Evolutionary conservation across 37 sponge, comb jelly and placozoan species (phyloP).

Genomic region (Eunapius fragilis): DNA sequence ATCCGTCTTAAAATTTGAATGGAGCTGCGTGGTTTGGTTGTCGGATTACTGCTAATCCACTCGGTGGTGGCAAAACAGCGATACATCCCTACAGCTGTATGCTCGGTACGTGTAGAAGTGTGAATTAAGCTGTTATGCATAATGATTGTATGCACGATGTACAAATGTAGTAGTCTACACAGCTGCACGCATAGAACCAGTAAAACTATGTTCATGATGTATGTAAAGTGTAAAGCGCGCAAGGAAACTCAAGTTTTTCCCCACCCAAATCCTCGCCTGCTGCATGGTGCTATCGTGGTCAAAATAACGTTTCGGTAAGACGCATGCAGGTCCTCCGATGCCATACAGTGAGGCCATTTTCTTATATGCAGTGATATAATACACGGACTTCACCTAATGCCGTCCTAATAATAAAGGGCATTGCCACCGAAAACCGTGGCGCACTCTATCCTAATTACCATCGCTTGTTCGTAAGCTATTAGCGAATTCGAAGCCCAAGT

Average conservation of each 20-base stretch:
- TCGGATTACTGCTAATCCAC: background rate
- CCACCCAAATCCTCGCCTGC: background rate
- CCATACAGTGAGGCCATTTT: background rate
- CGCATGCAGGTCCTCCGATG: background rate
- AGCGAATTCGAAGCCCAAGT: background rate
- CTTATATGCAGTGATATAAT: background rate
- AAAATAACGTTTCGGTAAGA: background rate
- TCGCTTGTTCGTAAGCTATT: background rate
- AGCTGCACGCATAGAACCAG: background rate
- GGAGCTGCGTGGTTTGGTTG: background rate
- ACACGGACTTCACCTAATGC: background rate
- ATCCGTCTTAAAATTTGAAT: background rate
- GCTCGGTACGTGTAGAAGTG: background rate
- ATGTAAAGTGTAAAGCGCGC: background rate
- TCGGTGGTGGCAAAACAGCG: background rate
- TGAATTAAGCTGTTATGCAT: background rate
- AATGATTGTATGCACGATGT: background rate
- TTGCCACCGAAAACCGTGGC: background rate
- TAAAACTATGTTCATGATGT: background rate
- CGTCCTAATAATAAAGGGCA: background rate
- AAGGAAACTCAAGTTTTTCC: background rate
- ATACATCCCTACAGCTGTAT: background rate
- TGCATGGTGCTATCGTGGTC: background rate
- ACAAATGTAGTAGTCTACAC: background rate
- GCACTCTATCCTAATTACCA: background rate